phyloP scores from a whole-genome alignment of 2,113 vertebrate species.

The Eira barbara region DNA sequence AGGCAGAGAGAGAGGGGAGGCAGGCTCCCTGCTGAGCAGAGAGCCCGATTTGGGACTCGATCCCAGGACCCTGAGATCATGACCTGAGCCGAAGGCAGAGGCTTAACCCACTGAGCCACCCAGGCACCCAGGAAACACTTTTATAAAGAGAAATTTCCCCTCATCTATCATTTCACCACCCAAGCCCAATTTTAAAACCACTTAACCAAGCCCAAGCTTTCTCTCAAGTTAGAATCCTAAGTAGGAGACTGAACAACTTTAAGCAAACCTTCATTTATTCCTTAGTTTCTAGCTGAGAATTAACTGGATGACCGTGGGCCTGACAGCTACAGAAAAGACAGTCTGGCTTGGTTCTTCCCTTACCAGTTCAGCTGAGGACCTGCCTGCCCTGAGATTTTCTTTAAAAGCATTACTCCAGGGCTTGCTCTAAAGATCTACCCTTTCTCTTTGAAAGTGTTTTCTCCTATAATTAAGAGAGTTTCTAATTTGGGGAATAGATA shows the following conservation, averaged over 20 bases:
- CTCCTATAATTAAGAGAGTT: constrained; percentile 65
- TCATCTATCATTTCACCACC: background rate
- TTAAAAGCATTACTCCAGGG: background rate
- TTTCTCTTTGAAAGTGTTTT: constrained; percentile 63
- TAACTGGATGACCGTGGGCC: background rate
- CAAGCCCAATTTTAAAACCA: constrained; percentile 1
- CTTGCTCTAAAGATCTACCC: constrained; percentile 19
- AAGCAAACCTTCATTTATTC: constrained; percentile 35
- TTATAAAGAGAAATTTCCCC: background rate
- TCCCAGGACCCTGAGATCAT: too few relatives aligned
- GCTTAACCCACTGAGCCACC: too few relatives aligned
- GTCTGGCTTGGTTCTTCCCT: background rate
- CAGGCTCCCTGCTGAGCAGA: too few relatives aligned
- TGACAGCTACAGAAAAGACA: background rate
- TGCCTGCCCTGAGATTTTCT: constrained; percentile 36
- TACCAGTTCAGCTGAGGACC: background rate
- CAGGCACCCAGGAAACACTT: background rate
- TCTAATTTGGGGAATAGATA: constrained; percentile 57
- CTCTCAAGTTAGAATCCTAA: constrained; percentile 18
- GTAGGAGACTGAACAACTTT: background rate
- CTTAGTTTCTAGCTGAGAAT: constrained; percentile 33
- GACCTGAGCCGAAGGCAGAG: too few relatives aligned
- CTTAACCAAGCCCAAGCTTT: background rate
- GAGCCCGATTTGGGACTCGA: too few relatives aligned
- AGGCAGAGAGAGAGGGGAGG: too few relatives aligned